Evolutionary conservation across 2,888 invertebrate species (phyloP), one percentile per base, ranked within the genome.

Genomic region (Herminia tarsipennalis): DNA sequence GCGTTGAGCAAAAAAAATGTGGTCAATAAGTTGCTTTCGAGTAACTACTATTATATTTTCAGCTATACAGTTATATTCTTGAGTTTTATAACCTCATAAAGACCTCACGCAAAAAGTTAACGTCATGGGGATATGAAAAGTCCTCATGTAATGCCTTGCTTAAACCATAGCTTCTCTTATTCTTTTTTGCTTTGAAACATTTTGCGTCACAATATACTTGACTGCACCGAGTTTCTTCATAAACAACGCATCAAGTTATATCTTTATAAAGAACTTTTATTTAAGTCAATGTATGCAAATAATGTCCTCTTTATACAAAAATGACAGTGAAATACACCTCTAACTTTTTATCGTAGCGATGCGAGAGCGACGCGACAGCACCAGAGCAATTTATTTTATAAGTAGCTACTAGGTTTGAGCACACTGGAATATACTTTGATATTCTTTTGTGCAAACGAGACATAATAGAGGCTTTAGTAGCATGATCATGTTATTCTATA

Each of bases 341-440:
- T 22, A 27, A 42, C 43, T 50, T 55, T 60, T 55, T 51, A 42
- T 58, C 22, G 28, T 28, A 42, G 35, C 40, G 27, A 29, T 30
- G 32, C 27, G 25, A 43, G 10, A 37, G 27, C 3, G 29, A 39
- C 17, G 16, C 30, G 33, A 38, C 37, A 10, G 24, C 25, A 17
- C 21, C 28, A 28, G 22, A 28, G 38, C 14, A 32, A 34, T 52
- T 37, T 42, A 30, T 24, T 57, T 38, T 38, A 33, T 34, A 44
- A 44, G 44, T 38, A 33, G 27, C 38, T 44, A 14, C 27, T 21
- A 29, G 35, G 35, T 28, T 29, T 16, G 29, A 37, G 13, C 9
- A 13, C 10, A 10, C 30, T 10, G 14, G 14, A 37, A 25, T 37
- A 13, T 37, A 21, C 18, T 29, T 28, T 16, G 14, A 33, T 29